These are phyloP conservation scores for Thalassaphorura encarpata DNA, from an alignment of 1,140 invertebrate species.

Conservation along the genomic window DNA sequence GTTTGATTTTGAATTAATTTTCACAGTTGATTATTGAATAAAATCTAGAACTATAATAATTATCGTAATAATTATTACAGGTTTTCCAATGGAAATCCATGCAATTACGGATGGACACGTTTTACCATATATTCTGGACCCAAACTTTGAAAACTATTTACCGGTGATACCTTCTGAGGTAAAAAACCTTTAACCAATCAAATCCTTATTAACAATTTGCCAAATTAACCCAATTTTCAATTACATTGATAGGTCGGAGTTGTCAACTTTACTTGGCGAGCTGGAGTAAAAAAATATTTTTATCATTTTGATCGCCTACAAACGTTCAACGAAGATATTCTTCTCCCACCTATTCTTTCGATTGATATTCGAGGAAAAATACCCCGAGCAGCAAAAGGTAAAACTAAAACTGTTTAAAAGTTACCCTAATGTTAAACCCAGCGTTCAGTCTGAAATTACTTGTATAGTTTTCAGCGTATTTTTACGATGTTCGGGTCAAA, in stretches of 20 bases:
- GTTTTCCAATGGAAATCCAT: slow-evolving; percentile 75
- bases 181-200: slow-evolving; percentile 34
- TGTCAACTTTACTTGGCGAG: slow-evolving; percentile 87
- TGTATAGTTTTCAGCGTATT: slow-evolving; percentile 78
- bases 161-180: slow-evolving; percentile 84
- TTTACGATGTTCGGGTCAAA: slow-evolving; percentile 78
- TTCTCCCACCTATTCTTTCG: slow-evolving; percentile 73
- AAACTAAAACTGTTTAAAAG: slow-evolving; percentile 25
- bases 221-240: not conserved
- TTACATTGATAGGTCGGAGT: slow-evolving; percentile 43
- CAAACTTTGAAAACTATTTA: slow-evolving; percentile 75
- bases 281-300: slow-evolving; percentile 69
- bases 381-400: slow-evolving; percentile 73
- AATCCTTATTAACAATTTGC: not conserved
- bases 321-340: slow-evolving; percentile 68
- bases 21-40: too few species aligned
- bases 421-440: not conserved
- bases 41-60: too few species aligned
- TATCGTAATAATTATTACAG: too few species aligned
- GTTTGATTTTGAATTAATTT: too few species aligned
- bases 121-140: slow-evolving; percentile 70
- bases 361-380: slow-evolving; percentile 73
- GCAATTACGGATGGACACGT: slow-evolving; percentile 76
- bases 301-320: slow-evolving; percentile 77
- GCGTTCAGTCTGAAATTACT: too few species aligned